Evolutionary conservation across 2,797 vertebrate species (phyloP), one percentile per base, ranked within the genome.

Genomic region (Eulemur albifrons): DNA sequence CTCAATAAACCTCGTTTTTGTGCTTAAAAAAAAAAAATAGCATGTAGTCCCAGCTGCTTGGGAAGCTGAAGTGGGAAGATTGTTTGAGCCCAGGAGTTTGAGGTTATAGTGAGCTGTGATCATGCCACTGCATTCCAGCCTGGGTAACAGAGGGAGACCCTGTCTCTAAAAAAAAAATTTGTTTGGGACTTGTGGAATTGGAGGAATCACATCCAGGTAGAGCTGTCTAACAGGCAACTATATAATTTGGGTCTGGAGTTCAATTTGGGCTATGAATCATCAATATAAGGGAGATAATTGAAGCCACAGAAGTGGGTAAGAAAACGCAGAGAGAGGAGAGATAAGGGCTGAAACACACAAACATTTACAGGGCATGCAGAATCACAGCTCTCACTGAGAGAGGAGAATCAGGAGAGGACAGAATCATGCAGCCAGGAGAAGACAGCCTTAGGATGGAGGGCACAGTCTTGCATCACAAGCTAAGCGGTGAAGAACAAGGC

Each of bases 391-490:
- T 40, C 52, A 25, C 13, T 10, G 27, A 73, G 35, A 52, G 48
- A 25, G 54, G 85, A 92, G 21, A 77, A 27, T 35, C 11, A 9
- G 84, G 35, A 84, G 40, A 81, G 32, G 67, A 48, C 40, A 52
- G 38, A n/a, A 23, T 4, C 21, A 6, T 0, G 3, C 4, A 21
- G 45, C 79, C 35, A 13, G 88, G 30, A 23, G 70, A 30, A 75
- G 43, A 32, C 1, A 6, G 90, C 54, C 54, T n/a, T 2, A 1
- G 27, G 65, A 23, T 1, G 50, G 9, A 65, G 32, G 32, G 14
- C 25, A 0, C 0, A 7, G 52, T 5, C 9, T 61, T 72, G 32
- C 7, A 4, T 35, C 21, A 15, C n/a, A 7, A 32, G 61, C 25
- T 23, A 48, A 35, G 45, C 27, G 48, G 38, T 3, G 13, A 85